Conservation (phyloP, 2,797 vertebrate genomes). For the Sternotherus odoratus region DNA sequence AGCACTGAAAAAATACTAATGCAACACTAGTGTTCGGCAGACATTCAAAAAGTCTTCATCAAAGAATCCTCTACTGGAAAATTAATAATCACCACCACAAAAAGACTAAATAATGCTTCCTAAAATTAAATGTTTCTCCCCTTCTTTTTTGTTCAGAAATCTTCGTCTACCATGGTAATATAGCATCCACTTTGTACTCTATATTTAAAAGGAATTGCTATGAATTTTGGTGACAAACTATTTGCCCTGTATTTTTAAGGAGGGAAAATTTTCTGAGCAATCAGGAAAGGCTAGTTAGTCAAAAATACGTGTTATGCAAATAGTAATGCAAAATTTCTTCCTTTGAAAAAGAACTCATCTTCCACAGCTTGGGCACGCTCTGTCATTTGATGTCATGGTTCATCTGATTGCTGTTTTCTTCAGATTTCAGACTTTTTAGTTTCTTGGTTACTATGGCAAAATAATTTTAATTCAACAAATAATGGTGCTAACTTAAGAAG, state of each 20-base stretch:
- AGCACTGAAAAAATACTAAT: fast-evolving
- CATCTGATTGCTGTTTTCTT: conserved; percentile 66
- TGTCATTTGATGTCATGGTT: conserved; percentile 53
- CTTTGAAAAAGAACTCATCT: conserved; percentile 45
- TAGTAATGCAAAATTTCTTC: background rate
- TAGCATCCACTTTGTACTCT: background rate
- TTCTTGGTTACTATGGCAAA: conserved; percentile 69
- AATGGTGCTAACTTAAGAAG: conserved; percentile 42
- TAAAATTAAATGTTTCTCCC: fast-evolving
- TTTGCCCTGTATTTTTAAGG: conserved; percentile 34
- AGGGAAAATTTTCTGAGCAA: background rate
- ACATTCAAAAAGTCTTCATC: background rate
- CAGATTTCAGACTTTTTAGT: conserved; percentile 60
- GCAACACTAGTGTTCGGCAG: background rate
- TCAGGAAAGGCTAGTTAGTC: conserved; percentile 14
- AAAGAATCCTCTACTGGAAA: background rate
- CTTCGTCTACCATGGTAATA: background rate
- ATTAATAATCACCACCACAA: background rate
- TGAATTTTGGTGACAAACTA: conserved; percentile 14
- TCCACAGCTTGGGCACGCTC: conserved; percentile 24
- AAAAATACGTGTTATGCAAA: background rate
- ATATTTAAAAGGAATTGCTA: conserved; percentile 39
- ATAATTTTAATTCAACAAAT: conserved; percentile 59
- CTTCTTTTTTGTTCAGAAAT: background rate
- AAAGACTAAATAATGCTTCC: fast-evolving